phyloP scores from a whole-genome alignment of 2,888 invertebrate species.

The Galeruca laticollis region DNA sequence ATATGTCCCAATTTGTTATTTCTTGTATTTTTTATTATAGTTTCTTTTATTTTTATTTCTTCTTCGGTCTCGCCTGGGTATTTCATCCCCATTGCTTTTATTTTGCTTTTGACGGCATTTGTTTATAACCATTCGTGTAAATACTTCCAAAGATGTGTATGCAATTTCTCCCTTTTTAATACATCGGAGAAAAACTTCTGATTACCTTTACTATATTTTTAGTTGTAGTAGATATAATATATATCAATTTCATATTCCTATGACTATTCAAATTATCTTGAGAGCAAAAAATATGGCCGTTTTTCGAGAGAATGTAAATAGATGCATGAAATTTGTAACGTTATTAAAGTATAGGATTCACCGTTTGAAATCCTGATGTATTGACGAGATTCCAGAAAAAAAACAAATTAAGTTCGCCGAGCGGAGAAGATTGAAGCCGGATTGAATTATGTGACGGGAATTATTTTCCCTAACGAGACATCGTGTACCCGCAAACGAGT shows the following conservation, averaged over 20 bases:
- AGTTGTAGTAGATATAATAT: too few species aligned
- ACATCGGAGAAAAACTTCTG: too few species aligned
- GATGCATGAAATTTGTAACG: constrained; percentile 43
- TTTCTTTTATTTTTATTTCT: too few species aligned
- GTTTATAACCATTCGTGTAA: too few species aligned
- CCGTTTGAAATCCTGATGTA: constrained; percentile 42
- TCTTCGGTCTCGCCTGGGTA: too few species aligned
- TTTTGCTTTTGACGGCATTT: too few species aligned
- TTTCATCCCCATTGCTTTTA: too few species aligned
- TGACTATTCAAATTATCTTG: constrained; percentile 16
- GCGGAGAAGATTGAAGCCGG: constrained; percentile 39
- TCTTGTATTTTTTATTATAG: too few species aligned
- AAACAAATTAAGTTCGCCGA: constrained; percentile 38
- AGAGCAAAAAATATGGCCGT: constrained; percentile 12
- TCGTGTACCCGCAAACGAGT: not conserved
- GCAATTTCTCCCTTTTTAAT: too few species aligned
- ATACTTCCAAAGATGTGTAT: too few species aligned
- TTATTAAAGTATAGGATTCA: constrained; percentile 38
- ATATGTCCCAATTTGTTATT: too few species aligned
- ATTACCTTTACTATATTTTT: too few species aligned
- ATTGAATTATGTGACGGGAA: constrained; percentile 43
- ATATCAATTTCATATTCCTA: not conserved
- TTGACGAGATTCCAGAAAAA: constrained; percentile 39
- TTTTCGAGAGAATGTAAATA: constrained; percentile 41
- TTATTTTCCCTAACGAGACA: constrained; percentile 36